phyloP scores from a whole-genome alignment of 2,113 vertebrate species.

The Mustelus asterias region DNA sequence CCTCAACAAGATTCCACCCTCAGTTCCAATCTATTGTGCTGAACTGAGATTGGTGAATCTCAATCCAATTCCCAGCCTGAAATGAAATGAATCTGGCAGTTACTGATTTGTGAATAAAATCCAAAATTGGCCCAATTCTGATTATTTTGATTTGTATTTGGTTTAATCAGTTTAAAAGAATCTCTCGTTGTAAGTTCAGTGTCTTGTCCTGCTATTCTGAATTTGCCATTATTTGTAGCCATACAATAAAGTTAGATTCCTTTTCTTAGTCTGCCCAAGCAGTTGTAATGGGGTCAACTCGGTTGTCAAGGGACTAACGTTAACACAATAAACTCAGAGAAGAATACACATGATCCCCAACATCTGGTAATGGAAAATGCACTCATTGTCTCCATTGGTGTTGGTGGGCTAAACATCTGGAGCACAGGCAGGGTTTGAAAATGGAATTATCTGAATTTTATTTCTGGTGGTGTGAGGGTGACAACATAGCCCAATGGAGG shows the following conservation, averaged over 20 bases:
- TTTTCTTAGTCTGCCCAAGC: background rate
- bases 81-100: background rate
- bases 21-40: background rate
- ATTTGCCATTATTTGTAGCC: background rate
- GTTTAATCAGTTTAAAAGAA: background rate
- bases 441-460: background rate
- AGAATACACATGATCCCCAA: background rate
- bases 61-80: background rate
- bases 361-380: constrained; percentile 17
- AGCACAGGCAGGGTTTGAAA: background rate
- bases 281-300: background rate
- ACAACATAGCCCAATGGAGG: background rate
- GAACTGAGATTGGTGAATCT: background rate
- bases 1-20: too few relatives aligned
- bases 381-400: background rate
- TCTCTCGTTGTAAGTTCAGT: background rate
- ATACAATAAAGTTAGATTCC: background rate
- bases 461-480: background rate
- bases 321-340: background rate
- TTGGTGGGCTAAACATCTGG: background rate
- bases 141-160: background rate
- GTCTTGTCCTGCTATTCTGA: background rate
- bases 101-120: background rate
- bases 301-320: background rate
- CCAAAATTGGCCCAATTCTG: background rate